These are phyloP conservation scores for Xiphias gladius DNA, from an alignment of 2,113 vertebrate species.

Conservation along the genomic window DNA sequence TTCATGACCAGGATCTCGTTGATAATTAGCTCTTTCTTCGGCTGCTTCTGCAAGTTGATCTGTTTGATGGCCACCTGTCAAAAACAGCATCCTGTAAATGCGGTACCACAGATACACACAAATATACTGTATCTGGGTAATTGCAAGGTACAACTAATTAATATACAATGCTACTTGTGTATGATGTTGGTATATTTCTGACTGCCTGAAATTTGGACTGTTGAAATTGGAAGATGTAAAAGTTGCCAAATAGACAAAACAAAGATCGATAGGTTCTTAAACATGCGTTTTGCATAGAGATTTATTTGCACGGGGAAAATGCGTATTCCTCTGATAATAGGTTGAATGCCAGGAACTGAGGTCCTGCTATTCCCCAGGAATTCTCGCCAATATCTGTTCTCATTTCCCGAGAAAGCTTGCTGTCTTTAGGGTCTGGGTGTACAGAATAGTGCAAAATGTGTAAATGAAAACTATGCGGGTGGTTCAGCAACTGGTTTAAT, in stretches of 20 bases:
- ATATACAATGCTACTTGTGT: neutral
- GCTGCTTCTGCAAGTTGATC: constrained; percentile 98
- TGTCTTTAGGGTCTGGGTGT: too few species aligned
- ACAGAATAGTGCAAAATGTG: neutral
- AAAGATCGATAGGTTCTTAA: neutral
- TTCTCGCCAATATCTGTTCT: neutral
- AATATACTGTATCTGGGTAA: neutral
- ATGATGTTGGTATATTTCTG: neutral
- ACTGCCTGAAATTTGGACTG: neutral
- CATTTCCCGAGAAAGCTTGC: neutral
- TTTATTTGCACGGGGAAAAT: neutral
- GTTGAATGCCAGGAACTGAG: neutral
- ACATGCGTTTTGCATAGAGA: neutral
- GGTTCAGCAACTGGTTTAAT: neutral
- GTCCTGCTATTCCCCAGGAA: neutral
- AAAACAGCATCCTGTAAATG: constrained; percentile 32
- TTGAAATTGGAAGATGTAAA: neutral
- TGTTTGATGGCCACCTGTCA: constrained; percentile 97
- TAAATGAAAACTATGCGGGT: neutral
- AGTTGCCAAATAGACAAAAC: neutral
- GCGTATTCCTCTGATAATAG: neutral
- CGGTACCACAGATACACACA: neutral
- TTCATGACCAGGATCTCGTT: constrained; percentile 99
- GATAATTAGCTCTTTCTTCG: constrained; percentile 98
- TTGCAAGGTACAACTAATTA: too few species aligned